A percentile compares a stretch with the other conserved stretches of the same genome.
Conservation (phyloP, 2,797 vertebrate genomes). For the Falco novaeseelandiae region DNA sequence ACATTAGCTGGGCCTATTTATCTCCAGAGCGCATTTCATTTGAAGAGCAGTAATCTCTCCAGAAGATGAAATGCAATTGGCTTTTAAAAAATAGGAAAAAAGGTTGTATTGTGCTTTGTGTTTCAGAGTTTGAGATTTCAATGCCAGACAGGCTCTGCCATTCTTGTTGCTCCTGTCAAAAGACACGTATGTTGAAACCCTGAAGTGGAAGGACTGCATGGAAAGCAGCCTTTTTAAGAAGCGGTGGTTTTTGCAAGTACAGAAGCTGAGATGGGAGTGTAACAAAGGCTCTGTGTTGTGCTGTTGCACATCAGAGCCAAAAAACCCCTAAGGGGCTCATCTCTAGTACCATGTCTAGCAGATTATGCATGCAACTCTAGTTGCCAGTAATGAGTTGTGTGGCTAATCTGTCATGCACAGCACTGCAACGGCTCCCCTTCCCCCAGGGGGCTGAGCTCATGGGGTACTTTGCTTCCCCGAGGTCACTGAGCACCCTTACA, state of each 20-base stretch:
- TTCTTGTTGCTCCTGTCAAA: slow-evolving; percentile 22
- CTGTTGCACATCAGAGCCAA: slow-evolving; percentile 51
- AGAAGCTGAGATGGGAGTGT: slow-evolving; percentile 32
- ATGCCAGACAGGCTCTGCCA: slow-evolving; percentile 19
- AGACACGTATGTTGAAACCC: not conserved
- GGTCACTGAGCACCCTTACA: not conserved
- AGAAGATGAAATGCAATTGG: not conserved
- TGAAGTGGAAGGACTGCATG: slow-evolving; percentile 14
- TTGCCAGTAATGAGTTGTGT: slow-evolving; percentile 47
- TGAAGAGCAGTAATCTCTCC: not conserved
- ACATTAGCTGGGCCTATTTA: not conserved
- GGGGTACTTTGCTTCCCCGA: not conserved
- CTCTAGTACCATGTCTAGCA: slow-evolving; percentile 54
- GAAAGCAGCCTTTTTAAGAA: slow-evolving; percentile 48
- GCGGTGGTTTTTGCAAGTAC: slow-evolving; percentile 45
- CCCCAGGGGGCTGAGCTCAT: not conserved
- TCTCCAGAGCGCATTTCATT: not conserved
- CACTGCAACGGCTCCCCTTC: not conserved
- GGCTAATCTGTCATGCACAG: slow-evolving; percentile 55
- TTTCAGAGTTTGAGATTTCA: slow-evolving; percentile 20
- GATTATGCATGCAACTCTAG: slow-evolving; percentile 60
- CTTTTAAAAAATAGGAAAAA: not conserved
- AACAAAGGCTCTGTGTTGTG: slow-evolving; percentile 68
- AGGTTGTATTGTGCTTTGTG: not conserved
- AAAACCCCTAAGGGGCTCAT: slow-evolving; percentile 52